Base-by-base conservation (phyloP, 1,140 invertebrate species). In the Pseudomyrmex sp. region DNA sequence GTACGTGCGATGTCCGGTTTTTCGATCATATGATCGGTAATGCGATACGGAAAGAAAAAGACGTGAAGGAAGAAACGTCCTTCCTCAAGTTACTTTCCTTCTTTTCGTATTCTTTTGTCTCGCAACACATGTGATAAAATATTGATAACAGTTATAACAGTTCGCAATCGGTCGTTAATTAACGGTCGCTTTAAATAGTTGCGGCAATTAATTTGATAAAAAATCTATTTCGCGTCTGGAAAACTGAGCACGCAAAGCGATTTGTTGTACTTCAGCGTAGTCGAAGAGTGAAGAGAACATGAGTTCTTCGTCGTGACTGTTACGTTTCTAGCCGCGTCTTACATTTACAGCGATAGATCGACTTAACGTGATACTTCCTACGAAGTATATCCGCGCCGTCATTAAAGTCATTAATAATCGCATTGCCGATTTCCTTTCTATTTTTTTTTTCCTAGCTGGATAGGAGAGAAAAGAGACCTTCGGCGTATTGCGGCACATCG, bases 331-430 rank as follows among this genome's bases (percentile, higher is more conserved):
- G 18, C 26, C 61, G 5, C 52, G 61, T 20, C 44, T 63, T n/a
- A 46, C 2, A 20, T 35, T 35, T 35, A 4, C 35, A 35, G 5
- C 35, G 35, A 35, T 35, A 35, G 35, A 66, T 20, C 4, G 46
- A 26, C 9, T 69, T 56, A 58, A 50, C 65, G 15, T 69, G 63
- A 79, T 35, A 79, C 58, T 79, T 79, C 20, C 50, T 69, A 26
- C 46, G 69, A 79, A 79, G 20, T 35, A 35, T 35, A 69, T 18
- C 44, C 63, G 20, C 35, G 50, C 50, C 26, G n/a, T 35, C 46
- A 75, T 65, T 75, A 79, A 69, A 69, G 20, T 69, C 75, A 79
- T 79, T 79, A 79, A 79, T 63, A 63, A 79, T 35, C 62, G 26
- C 66, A 46, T 23, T n/a, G 26, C 65, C 13, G 20, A 79, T 69